A percentile compares a stretch with the other conserved stretches of the same genome.
Evolutionary conservation across 2,113 vertebrate species (phyloP).

Genomic region (Shinisaurus crocodilurus): DNA sequence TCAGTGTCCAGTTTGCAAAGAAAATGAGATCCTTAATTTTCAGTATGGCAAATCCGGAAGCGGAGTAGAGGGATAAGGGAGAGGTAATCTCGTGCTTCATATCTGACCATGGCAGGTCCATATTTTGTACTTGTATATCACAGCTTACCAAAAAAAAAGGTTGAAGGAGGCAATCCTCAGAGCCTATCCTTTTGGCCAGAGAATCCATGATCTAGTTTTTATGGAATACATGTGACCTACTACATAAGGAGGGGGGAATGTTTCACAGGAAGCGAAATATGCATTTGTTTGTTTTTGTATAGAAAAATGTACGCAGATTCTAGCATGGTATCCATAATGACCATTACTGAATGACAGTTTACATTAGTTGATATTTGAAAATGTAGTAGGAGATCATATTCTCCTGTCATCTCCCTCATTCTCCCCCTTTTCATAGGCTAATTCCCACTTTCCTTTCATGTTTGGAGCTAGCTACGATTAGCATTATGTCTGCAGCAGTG

Average conservation of each 20-base stretch:
- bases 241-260: not conserved
- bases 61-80: not conserved
- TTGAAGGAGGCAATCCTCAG: not conserved
- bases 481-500: not conserved
- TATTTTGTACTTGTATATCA: not conserved
- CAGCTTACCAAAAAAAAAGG: not conserved
- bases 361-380: not conserved
- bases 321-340: not conserved
- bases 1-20: conserved; percentile 21
- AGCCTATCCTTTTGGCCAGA: not conserved
- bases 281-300: not conserved
- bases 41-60: not conserved
- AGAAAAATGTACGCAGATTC: not conserved
- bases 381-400: not conserved
- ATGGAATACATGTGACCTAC: not conserved
- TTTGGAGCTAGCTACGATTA: not conserved
- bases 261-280: not conserved
- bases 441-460: not conserved
- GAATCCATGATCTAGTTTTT: not conserved
- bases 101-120: not conserved
- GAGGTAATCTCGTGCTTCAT: not conserved
- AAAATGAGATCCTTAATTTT: not conserved
- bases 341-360: not conserved
- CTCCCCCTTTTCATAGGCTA: not conserved
- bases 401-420: not conserved